Evolutionary conservation across 2,113 vertebrate genomes (phyloP), one percentile per base, ranked within the genome.

Genomic region (Otolemur garnettii): DNA sequence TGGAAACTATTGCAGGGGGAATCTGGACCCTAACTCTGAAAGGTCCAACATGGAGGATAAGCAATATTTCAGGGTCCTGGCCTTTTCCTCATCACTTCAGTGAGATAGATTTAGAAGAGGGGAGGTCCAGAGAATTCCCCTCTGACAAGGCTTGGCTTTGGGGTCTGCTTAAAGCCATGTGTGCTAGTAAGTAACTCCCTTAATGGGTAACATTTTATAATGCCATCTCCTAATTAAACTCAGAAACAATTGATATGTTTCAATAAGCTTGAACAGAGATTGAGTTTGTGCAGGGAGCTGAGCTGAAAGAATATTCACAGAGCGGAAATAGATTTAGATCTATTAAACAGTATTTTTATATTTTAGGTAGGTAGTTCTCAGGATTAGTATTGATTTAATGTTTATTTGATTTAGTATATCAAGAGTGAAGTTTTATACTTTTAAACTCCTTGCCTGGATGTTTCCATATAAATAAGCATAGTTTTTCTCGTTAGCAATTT

Each of bases 401-500:
- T 50, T 97, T 4, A 75, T 83, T 90, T 26, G 7, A 87, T 89
- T 87, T 91, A 89, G 45, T 78, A 57, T 81, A 15, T 86, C 74
- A 77, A 78, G 38, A 82, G 45, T 42, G 72, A 89, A 82, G 0
- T 72, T 17, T 91, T 93, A 50, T 50, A 33, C 2, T 78, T 91
- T 85, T 28, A 75, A 69, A 62, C 4, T 24, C 17, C 15, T 78
- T 87, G 90, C 80, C 5, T 57, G 33, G 78, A 78, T 69, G 45
- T 89, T 89, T 33, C 90, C 38, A 64, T 87, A 59, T 5, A 50
- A 90, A 87, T 87, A 26, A n/a, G 30, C 30, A 92, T 68, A 3
- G 8, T 22, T 94, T 91, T 91, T 94, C 50, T 89, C 17, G 13
- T 75, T 71, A 80, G 57, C 5, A 78, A 90, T 87, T 92, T 91